Percentiles rank a stretch among this genome's conserved stretches.
phyloP scores from a whole-genome alignment of 1,140 invertebrate genomes.

The Drosophila hydei region DNA sequence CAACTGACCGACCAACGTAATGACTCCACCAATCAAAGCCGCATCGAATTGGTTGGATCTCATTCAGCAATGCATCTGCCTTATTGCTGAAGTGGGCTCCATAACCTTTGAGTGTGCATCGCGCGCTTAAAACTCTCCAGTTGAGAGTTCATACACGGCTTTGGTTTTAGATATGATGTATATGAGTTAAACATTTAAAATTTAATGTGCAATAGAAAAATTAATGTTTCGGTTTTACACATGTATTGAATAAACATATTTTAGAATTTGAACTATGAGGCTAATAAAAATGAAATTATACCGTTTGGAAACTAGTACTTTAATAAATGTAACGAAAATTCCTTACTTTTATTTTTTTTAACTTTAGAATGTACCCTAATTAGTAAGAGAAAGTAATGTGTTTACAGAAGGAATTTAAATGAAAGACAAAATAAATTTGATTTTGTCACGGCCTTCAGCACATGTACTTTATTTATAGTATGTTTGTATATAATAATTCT shows the following conservation, averaged over 20 bases:
- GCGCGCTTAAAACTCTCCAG: background rate
- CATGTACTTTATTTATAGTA: conserved; percentile 66
- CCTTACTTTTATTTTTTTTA: too few species aligned
- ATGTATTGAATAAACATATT: too few species aligned
- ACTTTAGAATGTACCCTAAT: too few species aligned
- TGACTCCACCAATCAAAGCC: background rate
- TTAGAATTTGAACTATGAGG: too few species aligned
- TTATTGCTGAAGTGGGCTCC: background rate
- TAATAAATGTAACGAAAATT: too few species aligned
- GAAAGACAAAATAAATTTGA: conserved; percentile 15
- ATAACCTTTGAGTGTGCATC: background rate
- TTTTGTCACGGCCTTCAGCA: conserved; percentile 48
- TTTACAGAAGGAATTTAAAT: background rate
- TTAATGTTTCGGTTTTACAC: background rate
- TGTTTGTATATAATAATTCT: conserved; percentile 56
- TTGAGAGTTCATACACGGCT: too few species aligned
- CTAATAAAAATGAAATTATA: too few species aligned
- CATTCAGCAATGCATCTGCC: background rate
- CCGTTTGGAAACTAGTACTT: too few species aligned
- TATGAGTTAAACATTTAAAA: background rate
- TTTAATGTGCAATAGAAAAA: conserved; percentile 2
- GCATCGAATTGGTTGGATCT: conserved; percentile 29
- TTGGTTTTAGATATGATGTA: too few species aligned
- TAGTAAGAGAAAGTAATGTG: background rate
- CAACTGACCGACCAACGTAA: conserved; percentile 7